Base-by-base conservation (phyloP, 2,888 invertebrate species). In the Rhagium mordax region DNA sequence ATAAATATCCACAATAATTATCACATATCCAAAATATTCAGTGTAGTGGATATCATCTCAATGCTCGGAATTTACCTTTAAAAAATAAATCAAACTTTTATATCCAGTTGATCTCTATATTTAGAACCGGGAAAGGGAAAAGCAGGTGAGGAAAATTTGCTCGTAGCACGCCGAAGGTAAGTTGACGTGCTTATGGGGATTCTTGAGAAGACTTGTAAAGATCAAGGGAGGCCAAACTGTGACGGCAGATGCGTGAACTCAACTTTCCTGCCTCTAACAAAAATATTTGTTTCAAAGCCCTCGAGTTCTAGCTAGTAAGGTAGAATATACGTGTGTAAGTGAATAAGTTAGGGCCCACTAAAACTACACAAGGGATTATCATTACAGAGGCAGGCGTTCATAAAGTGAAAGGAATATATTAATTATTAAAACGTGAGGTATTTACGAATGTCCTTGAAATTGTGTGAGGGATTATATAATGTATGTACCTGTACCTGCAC, bases 151-250 rank as follows among this genome's bases (percentile, higher is more conserved):
- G 49, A 64, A 64, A 64, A 64, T 49, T 49, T 64, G 64, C 49
- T 47, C 64, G 47, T 48, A 49, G 49, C 48, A 64, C 49, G 64
- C 49, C 18, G 49, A 51, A 61, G 49, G 64, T 51, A 64, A 49
- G 64, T 64, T 51, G 64, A 51, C 64, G 64, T 64, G 64, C 64
- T 64, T 64, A 64, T 64, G 51, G 49, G 64, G 51, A 64, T 64
- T 64, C 64, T 64, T 64, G 64, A 51, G 64, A 51, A 48, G 64
- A 51, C 64, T 64, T 64, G 64, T 64, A 64, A 64, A 64, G 64
- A 64, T 64, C 64, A 64, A 64, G 64, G 64, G 49, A 64, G 51
- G 64, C 51, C 64, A 64, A 27, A 24, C 64, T n/a, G 24, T 64
- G 64, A 64, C 49, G 64, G 48, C 51, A 64, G 64, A 64, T 64